phyloP scores from a whole-genome alignment of 2,113 vertebrate genomes.

The Myxocyprinus asiaticus region DNA sequence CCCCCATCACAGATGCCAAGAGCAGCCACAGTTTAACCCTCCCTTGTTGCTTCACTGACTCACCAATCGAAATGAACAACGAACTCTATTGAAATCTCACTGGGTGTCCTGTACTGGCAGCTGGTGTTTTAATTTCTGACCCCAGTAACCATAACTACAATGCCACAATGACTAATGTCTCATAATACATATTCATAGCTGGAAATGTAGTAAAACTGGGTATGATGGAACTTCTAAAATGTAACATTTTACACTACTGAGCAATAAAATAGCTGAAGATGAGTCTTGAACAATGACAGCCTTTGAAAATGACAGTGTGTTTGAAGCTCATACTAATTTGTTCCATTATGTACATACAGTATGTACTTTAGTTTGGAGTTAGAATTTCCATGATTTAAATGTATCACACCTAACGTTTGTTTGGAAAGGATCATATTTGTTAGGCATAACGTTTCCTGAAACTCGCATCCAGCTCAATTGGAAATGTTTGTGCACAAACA shows the following conservation, averaged over 20 bases:
- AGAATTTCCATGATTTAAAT: conserved; percentile 68
- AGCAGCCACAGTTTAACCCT: conserved; percentile 49
- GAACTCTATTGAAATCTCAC: conserved; percentile 69
- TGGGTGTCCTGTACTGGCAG: conserved; percentile 64
- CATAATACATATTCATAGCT: conserved; percentile 60
- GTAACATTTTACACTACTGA: neutral
- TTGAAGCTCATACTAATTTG: conserved; percentile 62
- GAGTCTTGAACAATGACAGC: conserved; percentile 53
- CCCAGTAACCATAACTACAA: conserved; percentile 65
- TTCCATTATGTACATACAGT: conserved; percentile 52
- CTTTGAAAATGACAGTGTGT: conserved; percentile 57
- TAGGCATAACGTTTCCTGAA: conserved; percentile 23
- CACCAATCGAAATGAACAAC: conserved; percentile 70
- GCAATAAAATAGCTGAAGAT: neutral
- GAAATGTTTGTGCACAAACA: conserved; percentile 25
- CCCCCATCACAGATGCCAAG: conserved; percentile 26
- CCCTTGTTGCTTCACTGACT: conserved; percentile 61
- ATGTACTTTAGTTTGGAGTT: conserved; percentile 54
- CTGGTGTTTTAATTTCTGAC: conserved; percentile 64
- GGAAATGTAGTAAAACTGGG: conserved; percentile 35
- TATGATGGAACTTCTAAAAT: conserved; percentile 21
- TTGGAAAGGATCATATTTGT: conserved; percentile 59
- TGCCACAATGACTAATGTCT: conserved; percentile 56
- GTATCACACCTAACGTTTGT: conserved; percentile 59
- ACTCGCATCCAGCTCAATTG: conserved; percentile 4